These are phyloP conservation scores for Lasiommata megera DNA, from an alignment of 2,888 invertebrate genomes.

Conservation along the genomic window DNA sequence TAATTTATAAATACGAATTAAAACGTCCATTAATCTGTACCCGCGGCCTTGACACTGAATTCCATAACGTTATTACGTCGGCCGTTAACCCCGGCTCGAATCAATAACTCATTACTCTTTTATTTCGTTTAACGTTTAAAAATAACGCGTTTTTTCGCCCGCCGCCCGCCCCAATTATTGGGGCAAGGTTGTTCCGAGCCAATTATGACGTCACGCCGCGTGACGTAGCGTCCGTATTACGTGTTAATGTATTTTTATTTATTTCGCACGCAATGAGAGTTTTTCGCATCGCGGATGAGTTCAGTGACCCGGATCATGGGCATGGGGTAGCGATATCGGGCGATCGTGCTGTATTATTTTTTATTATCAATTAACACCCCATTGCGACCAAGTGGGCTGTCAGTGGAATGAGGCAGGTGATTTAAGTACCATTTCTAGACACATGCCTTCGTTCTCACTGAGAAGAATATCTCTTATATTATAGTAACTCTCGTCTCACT, in stretches of 20 bases:
- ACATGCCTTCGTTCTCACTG: too few species aligned
- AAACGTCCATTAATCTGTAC: slow-evolving; percentile 37
- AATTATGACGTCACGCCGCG: slow-evolving; percentile 43
- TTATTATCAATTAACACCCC: too few species aligned
- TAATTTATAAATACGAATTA: slow-evolving; percentile 25
- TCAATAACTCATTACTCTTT: slow-evolving; percentile 63
- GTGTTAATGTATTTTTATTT: slow-evolving; percentile 36
- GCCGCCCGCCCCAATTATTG: slow-evolving; percentile 53
- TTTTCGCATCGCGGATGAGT: slow-evolving; percentile 20
- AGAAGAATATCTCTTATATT: too few species aligned
- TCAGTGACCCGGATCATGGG: slow-evolving; percentile 13
- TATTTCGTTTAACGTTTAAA: slow-evolving; percentile 56
- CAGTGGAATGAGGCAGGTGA: too few species aligned
- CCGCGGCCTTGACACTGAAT: slow-evolving; percentile 45
- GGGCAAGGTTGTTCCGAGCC: slow-evolving; percentile 52
- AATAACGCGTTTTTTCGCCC: slow-evolving; percentile 55
- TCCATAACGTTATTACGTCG: slow-evolving; percentile 45
- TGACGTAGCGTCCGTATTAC: slow-evolving; percentile 32
- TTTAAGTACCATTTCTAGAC: too few species aligned
- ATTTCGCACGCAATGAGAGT: slow-evolving; percentile 30
- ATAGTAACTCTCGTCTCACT: too few species aligned
- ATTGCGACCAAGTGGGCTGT: too few species aligned
- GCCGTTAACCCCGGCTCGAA: slow-evolving; percentile 48
- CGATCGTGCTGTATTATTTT: background rate
- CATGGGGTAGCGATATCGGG: background rate